Conservation (phyloP, 2,797 vertebrate species). For the Neoniphon sammara region DNA sequence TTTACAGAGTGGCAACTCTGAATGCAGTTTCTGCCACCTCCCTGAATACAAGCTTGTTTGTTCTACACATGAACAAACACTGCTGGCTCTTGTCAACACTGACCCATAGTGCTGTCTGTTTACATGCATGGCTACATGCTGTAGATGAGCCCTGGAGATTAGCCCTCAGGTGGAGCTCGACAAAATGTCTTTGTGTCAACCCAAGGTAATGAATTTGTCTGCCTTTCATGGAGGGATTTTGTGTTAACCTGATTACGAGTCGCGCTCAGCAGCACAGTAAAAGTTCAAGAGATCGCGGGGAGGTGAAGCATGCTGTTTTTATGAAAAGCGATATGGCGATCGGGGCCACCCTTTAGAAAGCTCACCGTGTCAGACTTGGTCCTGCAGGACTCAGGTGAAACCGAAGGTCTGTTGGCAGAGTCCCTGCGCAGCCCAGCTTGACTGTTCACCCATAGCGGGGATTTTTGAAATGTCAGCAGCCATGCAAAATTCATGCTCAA, state of each 20-base stretch:
- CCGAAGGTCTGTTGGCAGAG: conserved; percentile 45
- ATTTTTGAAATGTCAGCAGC: conserved; percentile 77
- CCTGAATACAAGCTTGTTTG: conserved; percentile 30
- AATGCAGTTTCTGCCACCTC: conserved; percentile 16
- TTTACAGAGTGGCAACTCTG: conserved; percentile 2
- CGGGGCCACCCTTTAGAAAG: conserved; percentile 53
- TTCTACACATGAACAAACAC: conserved; percentile 41
- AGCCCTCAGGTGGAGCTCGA: conserved; percentile 46
- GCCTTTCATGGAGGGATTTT: conserved; percentile 52
- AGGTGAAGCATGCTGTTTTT: conserved; percentile 79
- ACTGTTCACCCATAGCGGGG: conserved; percentile 45
- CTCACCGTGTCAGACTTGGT: conserved; percentile 52
- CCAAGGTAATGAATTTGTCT: conserved; percentile 68
- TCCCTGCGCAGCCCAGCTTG: conserved; percentile 41
- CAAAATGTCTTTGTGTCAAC: conserved; percentile 50
- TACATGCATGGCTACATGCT: conserved; percentile 25
- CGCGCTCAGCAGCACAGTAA: conserved; percentile 58
- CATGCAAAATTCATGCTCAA: conserved; percentile 85
- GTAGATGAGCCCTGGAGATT: conserved; percentile 54
- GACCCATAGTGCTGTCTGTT: conserved; percentile 9
- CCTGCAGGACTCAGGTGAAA: conserved; percentile 41
- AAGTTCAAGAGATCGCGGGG: conserved; percentile 75
- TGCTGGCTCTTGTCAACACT: conserved; percentile 30
- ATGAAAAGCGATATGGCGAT: conserved; percentile 76
- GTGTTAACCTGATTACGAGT: conserved; percentile 68